A percentile compares a stretch with the other conserved stretches of the same genome.
phyloP scores from a whole-genome alignment of 2,797 vertebrate species.

The Harpagifer antarcticus region DNA sequence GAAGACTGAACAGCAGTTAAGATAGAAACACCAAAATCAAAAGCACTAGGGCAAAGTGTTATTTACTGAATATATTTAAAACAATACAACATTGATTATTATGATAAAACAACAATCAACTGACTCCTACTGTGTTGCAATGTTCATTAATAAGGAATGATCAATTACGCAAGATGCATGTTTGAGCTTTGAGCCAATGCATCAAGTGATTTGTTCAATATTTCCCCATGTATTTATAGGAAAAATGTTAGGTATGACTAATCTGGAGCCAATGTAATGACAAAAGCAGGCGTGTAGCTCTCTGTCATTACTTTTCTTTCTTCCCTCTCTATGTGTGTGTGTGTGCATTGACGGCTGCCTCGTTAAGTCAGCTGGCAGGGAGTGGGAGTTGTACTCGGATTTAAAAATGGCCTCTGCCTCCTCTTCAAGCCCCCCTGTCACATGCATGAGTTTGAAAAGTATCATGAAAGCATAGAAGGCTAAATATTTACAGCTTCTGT shows the following conservation, averaged over 20 bases:
- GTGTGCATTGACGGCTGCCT: conserved; percentile 12
- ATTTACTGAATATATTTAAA: background rate
- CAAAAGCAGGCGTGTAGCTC: background rate
- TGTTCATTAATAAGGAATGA: background rate
- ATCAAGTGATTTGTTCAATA: background rate
- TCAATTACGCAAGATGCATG: background rate
- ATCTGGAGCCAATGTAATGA: background rate
- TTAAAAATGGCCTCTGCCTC: conserved; percentile 62
- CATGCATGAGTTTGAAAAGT: conserved; percentile 58
- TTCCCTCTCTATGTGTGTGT: conserved; percentile 15
- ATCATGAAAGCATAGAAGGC: conserved; percentile 40
- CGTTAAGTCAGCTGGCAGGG: conserved; percentile 52
- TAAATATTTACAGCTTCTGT: conserved; percentile 46
- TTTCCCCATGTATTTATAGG: background rate
- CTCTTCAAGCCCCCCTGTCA: conserved; percentile 45
- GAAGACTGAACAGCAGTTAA: background rate
- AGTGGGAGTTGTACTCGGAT: conserved; percentile 52
- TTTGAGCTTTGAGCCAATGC: background rate
- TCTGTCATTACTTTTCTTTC: background rate
- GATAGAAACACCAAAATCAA: background rate
- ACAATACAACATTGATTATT: background rate
- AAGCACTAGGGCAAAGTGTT: background rate
- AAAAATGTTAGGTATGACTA: background rate
- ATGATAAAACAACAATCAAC: background rate
- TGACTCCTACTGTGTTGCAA: background rate